A percentile compares a stretch with the other conserved stretches of the same genome.
Conservation (phyloP, 2,888 invertebrate genomes). For the Lymantria monacha region DNA sequence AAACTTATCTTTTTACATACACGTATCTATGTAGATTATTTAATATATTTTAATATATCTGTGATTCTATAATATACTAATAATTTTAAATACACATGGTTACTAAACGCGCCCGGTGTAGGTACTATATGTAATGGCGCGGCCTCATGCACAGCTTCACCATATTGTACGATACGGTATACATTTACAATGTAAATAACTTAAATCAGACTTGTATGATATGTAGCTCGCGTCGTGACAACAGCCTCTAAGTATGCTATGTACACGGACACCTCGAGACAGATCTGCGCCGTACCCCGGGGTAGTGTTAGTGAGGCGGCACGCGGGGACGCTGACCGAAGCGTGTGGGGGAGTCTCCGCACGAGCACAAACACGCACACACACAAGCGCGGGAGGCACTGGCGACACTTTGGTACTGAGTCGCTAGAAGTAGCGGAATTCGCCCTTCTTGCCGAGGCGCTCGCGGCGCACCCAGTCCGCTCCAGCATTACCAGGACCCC, state of each 20-base stretch:
- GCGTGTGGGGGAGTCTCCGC: constrained; percentile 2
- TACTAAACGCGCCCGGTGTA: constrained; percentile 7
- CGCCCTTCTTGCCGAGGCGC: constrained; percentile 95
- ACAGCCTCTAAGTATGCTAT: constrained; percentile 7
- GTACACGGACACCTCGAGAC: constrained; percentile 5
- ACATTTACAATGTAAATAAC: constrained; percentile 36
- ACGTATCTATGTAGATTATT: constrained; percentile 23
- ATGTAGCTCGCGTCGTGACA: constrained; percentile 11
- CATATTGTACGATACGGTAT: constrained; percentile 7
- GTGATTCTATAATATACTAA: constrained; percentile 22
- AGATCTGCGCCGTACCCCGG: background rate
- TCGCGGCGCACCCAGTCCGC: constrained; percentile 91
- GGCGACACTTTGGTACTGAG: constrained; percentile 8
- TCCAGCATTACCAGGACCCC: constrained; percentile 51
- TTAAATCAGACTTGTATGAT: constrained; percentile 38
- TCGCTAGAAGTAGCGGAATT: constrained; percentile 94
- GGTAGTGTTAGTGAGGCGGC: background rate
- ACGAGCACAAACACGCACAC: constrained; percentile 12
- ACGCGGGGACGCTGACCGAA: constrained; percentile 7
- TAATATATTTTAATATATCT: constrained; percentile 25
- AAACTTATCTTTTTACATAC: constrained; percentile 37
- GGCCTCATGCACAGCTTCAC: background rate
- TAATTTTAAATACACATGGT: constrained; percentile 27
- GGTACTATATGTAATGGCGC: background rate
- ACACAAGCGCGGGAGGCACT: constrained; percentile 10